phyloP scores from a whole-genome alignment of 1,140 invertebrate species.

The Lepidurus apus region DNA sequence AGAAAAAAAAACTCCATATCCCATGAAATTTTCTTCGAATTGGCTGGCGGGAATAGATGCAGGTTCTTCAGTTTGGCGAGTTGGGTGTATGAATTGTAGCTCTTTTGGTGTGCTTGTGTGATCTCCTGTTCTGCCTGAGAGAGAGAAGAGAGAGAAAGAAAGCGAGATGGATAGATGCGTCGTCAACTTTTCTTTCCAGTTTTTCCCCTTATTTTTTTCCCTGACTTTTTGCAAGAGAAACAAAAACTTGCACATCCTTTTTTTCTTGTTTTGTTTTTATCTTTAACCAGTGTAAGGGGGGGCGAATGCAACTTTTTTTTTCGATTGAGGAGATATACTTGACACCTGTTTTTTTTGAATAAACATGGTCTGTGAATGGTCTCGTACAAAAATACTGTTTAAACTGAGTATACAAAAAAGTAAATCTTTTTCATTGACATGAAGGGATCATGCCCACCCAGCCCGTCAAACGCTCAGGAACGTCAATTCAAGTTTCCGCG shows the following conservation, averaged over 20 bases:
- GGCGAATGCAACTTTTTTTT: background rate
- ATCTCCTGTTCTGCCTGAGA: conserved; percentile 3
- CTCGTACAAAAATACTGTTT: conserved; percentile 11
- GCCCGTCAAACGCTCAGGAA: conserved; percentile 12
- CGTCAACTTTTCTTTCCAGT: background rate
- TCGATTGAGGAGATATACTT: background rate
- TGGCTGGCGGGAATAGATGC: conserved; percentile 11
- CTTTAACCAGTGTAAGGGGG: background rate
- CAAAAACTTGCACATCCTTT: background rate
- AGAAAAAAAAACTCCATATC: conserved; percentile 8
- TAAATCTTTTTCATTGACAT: background rate
- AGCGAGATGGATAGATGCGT: background rate
- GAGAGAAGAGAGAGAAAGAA: background rate
- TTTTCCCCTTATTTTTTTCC: background rate
- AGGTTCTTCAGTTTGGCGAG: conserved; percentile 15
- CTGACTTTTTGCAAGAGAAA: background rate
- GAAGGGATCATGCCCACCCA: conserved; percentile 16
- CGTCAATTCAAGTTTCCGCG: conserved; percentile 6
- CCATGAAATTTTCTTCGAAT: background rate
- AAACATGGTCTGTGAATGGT: conserved; percentile 12
- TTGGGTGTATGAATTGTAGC: conserved; percentile 11
- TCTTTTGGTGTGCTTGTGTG: background rate
- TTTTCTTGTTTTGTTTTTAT: background rate
- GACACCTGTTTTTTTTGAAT: background rate
- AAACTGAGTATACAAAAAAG: background rate